These are phyloP conservation scores for Apogon talboti DNA, from an alignment of 2,797 vertebrate species.

Conservation along the genomic window DNA sequence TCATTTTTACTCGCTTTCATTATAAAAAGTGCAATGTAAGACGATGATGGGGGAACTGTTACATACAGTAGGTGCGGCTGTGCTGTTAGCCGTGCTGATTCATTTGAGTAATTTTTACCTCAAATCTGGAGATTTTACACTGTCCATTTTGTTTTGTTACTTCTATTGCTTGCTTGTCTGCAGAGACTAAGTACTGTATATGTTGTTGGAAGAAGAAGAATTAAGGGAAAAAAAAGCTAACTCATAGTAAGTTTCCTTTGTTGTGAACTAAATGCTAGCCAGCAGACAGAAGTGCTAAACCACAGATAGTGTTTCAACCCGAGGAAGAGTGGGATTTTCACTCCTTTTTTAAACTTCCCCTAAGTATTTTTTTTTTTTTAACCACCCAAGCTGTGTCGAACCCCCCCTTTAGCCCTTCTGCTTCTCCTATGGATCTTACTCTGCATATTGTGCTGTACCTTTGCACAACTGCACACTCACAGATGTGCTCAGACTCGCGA, in stretches of 20 bases:
- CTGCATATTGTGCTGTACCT: conserved; percentile 49
- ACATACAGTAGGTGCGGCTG: background rate
- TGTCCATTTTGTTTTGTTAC: too few relatives aligned
- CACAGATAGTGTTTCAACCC: conserved; percentile 9
- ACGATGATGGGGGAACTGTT: background rate
- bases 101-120: too few relatives aligned
- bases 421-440: conserved; percentile 45
- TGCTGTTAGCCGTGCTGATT: too few relatives aligned
- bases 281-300: conserved; percentile 19
- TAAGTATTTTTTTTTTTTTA: conserved; percentile 6
- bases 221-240: conserved; percentile 5
- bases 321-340: background rate
- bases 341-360: conserved; percentile 30
- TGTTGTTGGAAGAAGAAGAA: background rate
- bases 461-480: conserved; percentile 41
- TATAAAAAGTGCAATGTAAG: background rate
- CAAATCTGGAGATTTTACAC: too few relatives aligned
- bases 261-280: background rate
- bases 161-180: background rate
- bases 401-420: background rate
- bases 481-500: conserved; percentile 15
- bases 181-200: conserved; percentile 2
- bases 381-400: conserved; percentile 19
- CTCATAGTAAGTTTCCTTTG: conserved; percentile 1
- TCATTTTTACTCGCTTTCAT: background rate